phyloP scores from a whole-genome alignment of 2,888 invertebrate genomes.

The Hirtodrosophila histrioides region DNA sequence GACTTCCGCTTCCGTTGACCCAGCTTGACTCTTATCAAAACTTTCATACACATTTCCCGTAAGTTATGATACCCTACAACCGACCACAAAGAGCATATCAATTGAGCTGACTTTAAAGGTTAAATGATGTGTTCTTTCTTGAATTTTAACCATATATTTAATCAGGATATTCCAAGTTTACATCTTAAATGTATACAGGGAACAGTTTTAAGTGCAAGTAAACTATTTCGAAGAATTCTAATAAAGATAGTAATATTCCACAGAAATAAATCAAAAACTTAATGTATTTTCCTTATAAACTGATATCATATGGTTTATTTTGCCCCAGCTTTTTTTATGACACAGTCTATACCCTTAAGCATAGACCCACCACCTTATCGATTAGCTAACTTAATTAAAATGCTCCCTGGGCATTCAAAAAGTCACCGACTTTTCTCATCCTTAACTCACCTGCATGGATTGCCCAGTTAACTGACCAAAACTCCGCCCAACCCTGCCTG shows the following conservation, averaged over 20 bases:
- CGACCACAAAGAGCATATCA: neutral
- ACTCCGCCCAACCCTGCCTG: constrained; percentile 11
- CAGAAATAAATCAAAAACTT: no score
- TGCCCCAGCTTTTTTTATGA: no score
- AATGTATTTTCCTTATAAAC: no score
- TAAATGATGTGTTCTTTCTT: no score
- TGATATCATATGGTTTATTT: no score
- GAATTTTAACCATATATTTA: no score
- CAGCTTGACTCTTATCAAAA: constrained; percentile 49
- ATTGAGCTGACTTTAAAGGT: no score
- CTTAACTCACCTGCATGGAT: constrained; percentile 40
- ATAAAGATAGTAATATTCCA: no score
- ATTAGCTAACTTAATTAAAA: constrained; percentile 59
- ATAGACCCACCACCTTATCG: constrained; percentile 27
- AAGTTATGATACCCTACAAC: constrained; percentile 8
- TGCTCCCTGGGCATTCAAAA: constrained; percentile 63
- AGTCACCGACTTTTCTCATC: constrained; percentile 51
- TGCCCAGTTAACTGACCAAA: constrained; percentile 51
- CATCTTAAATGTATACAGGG: no score
- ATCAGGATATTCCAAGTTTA: no score
- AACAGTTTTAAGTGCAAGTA: no score
- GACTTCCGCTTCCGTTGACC: constrained; percentile 70
- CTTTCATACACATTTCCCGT: constrained; percentile 31
- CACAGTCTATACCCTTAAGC: neutral
- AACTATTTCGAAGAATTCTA: no score